Evolutionary conservation across 2,113 vertebrate genomes (phyloP).

Genomic region (Nyctereutes procyonoides): DNA sequence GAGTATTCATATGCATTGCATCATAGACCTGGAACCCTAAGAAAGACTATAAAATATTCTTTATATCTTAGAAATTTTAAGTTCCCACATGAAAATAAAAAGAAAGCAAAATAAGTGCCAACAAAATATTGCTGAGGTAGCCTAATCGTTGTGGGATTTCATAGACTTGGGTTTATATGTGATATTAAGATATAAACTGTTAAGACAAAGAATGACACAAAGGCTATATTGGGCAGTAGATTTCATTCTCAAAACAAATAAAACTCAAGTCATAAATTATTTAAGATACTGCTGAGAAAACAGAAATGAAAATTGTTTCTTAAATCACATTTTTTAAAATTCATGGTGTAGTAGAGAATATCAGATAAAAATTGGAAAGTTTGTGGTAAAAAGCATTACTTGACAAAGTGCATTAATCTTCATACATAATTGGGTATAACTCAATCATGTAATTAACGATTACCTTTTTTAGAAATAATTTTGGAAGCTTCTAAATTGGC

Average conservation of each 20-base stretch:
- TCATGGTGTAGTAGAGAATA: constrained; percentile 23
- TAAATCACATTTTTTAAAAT: constrained; percentile 62
- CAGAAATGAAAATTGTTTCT: constrained; percentile 72
- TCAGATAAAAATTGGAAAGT: not conserved
- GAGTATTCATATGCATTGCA: not conserved
- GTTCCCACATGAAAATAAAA: not conserved
- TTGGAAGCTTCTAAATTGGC: not conserved
- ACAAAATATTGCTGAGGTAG: constrained; percentile 60
- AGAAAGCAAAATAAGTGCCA: not conserved
- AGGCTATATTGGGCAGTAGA: constrained; percentile 59
- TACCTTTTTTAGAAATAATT: not conserved
- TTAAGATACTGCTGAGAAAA: constrained; percentile 74
- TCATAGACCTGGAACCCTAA: not conserved
- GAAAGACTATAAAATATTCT: not conserved
- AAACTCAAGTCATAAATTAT: constrained; percentile 69
- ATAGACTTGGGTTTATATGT: constrained; percentile 47
- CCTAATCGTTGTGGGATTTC: not conserved
- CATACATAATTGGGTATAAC: not conserved
- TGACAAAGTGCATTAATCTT: not conserved
- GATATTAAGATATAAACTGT: constrained; percentile 71
- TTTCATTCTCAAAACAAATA: constrained; percentile 69
- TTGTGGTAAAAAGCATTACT: not conserved
- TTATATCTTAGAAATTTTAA: not conserved
- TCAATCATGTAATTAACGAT: not conserved
- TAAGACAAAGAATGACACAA: constrained; percentile 73